Evolutionary conservation across 2,113 vertebrate species (phyloP).

Genomic region (Choloepus hoffmanni): DNA sequence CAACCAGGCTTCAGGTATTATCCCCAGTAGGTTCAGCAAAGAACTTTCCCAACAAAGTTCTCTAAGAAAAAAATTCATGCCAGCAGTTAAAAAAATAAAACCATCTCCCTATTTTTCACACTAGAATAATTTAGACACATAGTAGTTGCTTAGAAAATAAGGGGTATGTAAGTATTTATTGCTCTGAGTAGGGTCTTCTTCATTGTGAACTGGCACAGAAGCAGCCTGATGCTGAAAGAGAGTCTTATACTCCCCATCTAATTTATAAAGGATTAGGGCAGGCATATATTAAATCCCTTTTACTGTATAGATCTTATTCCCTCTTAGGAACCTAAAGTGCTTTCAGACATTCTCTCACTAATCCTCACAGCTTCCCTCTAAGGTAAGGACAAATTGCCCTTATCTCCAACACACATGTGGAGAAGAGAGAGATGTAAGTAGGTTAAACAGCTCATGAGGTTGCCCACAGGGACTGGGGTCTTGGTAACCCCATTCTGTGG

Average conservation of each 20-base stretch:
- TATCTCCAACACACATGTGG: not conserved
- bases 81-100: constrained; percentile 12
- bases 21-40: not conserved
- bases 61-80: not conserved
- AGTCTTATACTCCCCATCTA: not conserved
- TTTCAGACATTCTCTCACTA: not conserved
- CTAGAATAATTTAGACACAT: not conserved
- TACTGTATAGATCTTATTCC: not conserved
- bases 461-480: not conserved
- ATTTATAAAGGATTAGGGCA: not conserved
- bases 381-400: not conserved
- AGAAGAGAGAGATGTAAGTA: not conserved
- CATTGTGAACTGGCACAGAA: not conserved
- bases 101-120: not conserved
- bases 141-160: not conserved
- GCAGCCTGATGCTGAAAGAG: not conserved
- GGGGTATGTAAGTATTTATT: not conserved
- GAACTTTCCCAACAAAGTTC: not conserved
- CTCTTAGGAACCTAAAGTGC: constrained; percentile 2
- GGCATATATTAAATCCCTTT: not conserved
- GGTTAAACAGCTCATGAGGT: not conserved
- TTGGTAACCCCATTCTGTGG: too few species aligned
- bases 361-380: not conserved
- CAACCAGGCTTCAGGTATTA: not conserved
- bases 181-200: not conserved